Evolutionary conservation across 2,113 vertebrate species (phyloP), one percentile per base, ranked within the genome.

Genomic region (Piprites chloris): DNA sequence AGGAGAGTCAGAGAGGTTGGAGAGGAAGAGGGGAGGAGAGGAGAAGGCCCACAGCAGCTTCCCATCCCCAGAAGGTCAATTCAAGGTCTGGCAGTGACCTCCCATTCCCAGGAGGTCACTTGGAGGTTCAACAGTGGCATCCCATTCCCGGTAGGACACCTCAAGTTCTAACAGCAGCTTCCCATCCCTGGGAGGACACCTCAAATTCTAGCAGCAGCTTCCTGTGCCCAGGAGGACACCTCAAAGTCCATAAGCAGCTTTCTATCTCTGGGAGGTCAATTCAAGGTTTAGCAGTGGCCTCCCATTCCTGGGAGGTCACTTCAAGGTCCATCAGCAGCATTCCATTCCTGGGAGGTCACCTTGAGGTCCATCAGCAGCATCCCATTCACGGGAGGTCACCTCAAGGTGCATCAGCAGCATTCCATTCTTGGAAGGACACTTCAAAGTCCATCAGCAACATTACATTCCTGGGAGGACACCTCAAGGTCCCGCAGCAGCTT

Each of bases 251-350:
- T 14, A 14, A 58, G 33, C 33, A 58, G 56, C 47, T 23, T 33
- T 7, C 47, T 19, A 68, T 68, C n/a, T 26, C 33, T 26, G 9
- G 35, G n/a, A 61, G 32, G 32, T 22, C 33, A 58, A 9, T 22
- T n/a, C 21, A n/a, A 53, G 26, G 10, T 32, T 12, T 12, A 1
- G 6, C 16, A 62, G 35, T 11, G 12, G 37, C 59, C 12, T 39
- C 28, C 30, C 4, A 5, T 4, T 16, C 21, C n/a, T 8, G 1
- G 21, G 11, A 42, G 13, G 19, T 4, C 17, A 19, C 11, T 4
- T 44, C 22, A 9, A 55, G 33, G 22, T n/a, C 52, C 37, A 55
- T 14, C 28, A 55, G 30, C 50, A 73, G 28, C 37, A 74, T 12
- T 11, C 9, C 55, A 14, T 62, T 18, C 26, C 9, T 39, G 11